Percentiles rank a stretch among this genome's conserved stretches.
These are phyloP conservation scores for Psettodes erumei DNA, from an alignment of 2,113 vertebrate species.

Conservation along the genomic window DNA sequence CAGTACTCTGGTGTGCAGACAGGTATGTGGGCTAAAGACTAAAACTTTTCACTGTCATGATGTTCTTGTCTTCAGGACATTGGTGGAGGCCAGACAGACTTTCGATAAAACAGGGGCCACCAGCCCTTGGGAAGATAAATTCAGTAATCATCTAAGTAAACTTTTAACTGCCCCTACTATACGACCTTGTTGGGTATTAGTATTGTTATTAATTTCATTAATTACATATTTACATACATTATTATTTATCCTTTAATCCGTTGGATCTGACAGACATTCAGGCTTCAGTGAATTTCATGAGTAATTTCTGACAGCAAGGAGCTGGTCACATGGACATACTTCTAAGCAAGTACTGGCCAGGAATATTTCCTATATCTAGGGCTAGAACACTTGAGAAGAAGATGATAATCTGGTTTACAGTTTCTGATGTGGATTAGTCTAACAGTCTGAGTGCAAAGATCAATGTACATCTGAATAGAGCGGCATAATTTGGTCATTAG, in stretches of 20 bases:
- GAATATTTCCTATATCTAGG: too few relatives aligned
- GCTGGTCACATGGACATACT: background rate
- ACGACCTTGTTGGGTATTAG: background rate
- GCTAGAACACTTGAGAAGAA: too few relatives aligned
- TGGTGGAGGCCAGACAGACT: background rate
- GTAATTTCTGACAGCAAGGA: slow-evolving; percentile 5
- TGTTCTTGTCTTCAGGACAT: background rate
- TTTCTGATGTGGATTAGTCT: background rate
- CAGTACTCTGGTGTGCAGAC: background rate
- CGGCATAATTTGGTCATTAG: too few relatives aligned
- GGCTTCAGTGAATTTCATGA: slow-evolving; percentile 21
- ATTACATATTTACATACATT: too few relatives aligned
- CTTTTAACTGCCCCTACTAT: background rate
- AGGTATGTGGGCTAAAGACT: background rate
- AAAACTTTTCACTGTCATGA: background rate
- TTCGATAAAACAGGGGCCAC: background rate
- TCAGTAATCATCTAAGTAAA: too few relatives aligned
- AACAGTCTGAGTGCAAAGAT: background rate
- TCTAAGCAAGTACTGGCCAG: background rate
- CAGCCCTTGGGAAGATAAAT: background rate
- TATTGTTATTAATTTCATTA: background rate
- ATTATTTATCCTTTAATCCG: background rate
- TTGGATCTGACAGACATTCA: background rate
- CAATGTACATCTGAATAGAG: too few relatives aligned
- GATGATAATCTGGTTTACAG: too few relatives aligned